These are phyloP conservation scores for Andrena hattorfiana DNA, from an alignment of 2,888 invertebrate species.

Conservation along the genomic window DNA sequence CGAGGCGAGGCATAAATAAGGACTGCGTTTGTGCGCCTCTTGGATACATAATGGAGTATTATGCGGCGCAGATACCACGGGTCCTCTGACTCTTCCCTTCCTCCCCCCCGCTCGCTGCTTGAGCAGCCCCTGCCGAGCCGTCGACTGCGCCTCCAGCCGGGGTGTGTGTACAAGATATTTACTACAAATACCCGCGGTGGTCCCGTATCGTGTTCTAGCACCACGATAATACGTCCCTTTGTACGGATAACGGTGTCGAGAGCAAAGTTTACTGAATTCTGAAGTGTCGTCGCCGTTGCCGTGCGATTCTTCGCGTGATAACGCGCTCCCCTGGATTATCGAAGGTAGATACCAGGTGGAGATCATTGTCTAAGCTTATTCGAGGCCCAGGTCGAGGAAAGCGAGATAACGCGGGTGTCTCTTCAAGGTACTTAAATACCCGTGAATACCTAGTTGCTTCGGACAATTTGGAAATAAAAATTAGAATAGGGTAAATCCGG, in stretches of 20 bases:
- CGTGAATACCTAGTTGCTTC: too few species aligned
- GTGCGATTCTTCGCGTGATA: conserved; percentile 60
- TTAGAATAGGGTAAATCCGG: too few species aligned
- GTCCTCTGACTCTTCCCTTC: conserved; percentile 56
- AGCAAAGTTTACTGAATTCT: conserved; percentile 70
- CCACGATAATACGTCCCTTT: conserved; percentile 77
- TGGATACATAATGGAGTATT: conserved; percentile 82
- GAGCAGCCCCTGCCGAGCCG: conserved; percentile 41
- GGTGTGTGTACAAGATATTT: conserved; percentile 82
- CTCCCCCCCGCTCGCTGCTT: conserved; percentile 36
- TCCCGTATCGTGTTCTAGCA: conserved; percentile 73
- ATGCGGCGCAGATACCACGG: conserved; percentile 80
- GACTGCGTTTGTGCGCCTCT: conserved; percentile 78
- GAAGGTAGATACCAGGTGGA: conserved; percentile 27
- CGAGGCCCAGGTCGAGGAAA: not conserved
- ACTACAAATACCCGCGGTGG: conserved; percentile 79
- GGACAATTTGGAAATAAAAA: too few species aligned
- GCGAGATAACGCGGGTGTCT: not conserved
- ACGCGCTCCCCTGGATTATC: conserved; percentile 50
- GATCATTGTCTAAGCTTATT: conserved; percentile 30
- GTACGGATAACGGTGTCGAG: conserved; percentile 68
- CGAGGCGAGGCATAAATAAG: conserved; percentile 80
- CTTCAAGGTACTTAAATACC: too few species aligned
- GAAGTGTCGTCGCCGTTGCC: conserved; percentile 31
- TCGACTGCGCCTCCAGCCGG: conserved; percentile 47